A percentile compares a stretch with the other conserved stretches of the same genome.
Evolutionary conservation across 2,113 vertebrate genomes (phyloP).

Genomic region (Cyrtonyx montezumae): DNA sequence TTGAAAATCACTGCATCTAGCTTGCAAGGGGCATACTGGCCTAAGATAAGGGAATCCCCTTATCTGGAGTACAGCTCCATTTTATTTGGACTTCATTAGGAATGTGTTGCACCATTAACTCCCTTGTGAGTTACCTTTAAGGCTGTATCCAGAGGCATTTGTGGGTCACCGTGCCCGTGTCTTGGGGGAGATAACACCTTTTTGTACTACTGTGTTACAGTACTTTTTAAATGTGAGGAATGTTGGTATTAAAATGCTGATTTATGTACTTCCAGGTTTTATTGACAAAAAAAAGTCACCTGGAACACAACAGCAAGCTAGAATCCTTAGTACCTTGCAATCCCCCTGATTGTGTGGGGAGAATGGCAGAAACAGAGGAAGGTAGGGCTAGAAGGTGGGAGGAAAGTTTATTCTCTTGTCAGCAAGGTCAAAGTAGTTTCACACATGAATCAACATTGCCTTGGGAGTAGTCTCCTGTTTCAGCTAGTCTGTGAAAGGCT

Average conservation of each 20-base stretch:
- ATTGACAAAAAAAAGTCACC: background rate
- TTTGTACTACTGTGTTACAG: background rate
- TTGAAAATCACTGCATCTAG: constrained; percentile 18
- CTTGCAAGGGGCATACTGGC: background rate
- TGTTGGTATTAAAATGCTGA: background rate
- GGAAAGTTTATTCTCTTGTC: background rate
- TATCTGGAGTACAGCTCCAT: background rate
- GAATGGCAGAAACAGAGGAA: background rate
- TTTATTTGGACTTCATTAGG: background rate
- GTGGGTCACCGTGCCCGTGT: background rate
- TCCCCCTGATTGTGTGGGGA: background rate
- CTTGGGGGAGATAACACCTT: background rate
- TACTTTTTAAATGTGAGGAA: background rate
- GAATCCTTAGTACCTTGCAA: background rate
- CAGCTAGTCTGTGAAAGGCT: background rate
- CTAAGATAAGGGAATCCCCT: background rate
- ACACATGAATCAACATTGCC: background rate
- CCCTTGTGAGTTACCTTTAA: background rate
- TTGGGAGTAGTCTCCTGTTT: background rate
- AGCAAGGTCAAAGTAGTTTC: background rate
- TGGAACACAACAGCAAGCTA: background rate
- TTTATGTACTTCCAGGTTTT: background rate
- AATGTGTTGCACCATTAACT: background rate
- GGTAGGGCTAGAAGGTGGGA: background rate
- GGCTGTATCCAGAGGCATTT: background rate